Evolutionary conservation across 2,797 vertebrate genomes (phyloP).

Genomic region (Enoplosus armatus): DNA sequence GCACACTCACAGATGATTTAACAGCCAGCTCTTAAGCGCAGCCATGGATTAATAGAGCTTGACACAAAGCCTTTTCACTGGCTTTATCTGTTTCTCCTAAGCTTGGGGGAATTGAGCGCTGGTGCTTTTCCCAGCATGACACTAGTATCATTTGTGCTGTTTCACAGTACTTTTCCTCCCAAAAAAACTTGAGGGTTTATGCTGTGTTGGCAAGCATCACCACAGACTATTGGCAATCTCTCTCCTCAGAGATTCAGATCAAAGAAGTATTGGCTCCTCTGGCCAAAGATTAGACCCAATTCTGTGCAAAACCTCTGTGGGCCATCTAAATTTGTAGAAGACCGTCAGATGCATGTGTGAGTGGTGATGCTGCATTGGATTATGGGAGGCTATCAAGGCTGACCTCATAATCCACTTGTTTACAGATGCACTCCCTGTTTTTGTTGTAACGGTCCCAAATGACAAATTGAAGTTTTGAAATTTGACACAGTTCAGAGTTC

Average conservation of each 20-base stretch:
- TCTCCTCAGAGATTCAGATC: slow-evolving; percentile 57
- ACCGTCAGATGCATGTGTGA: slow-evolving; percentile 17
- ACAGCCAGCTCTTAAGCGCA: slow-evolving; percentile 75
- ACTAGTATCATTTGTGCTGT: slow-evolving; percentile 67
- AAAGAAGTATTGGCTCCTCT: slow-evolving; percentile 53
- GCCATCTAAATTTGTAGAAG: slow-evolving; percentile 43
- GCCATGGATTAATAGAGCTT: slow-evolving; percentile 80
- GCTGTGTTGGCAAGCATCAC: slow-evolving; percentile 41
- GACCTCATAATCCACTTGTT: slow-evolving; percentile 56
- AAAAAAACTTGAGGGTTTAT: slow-evolving; percentile 39
- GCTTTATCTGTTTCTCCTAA: slow-evolving; percentile 75
- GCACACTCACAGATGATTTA: slow-evolving; percentile 81
- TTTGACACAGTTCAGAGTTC: background rate
- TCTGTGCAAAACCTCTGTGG: slow-evolving; percentile 38
- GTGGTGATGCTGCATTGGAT: slow-evolving; percentile 33
- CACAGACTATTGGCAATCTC: slow-evolving; percentile 52
- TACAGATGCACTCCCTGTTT: slow-evolving; percentile 14
- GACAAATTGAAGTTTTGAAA: slow-evolving; percentile 7
- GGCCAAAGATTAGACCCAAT: slow-evolving; percentile 57
- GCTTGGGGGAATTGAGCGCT: slow-evolving; percentile 69
- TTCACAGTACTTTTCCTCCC: slow-evolving; percentile 37
- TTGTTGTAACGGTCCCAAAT: background rate
- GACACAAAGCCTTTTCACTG: slow-evolving; percentile 81
- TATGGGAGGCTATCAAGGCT: slow-evolving; percentile 45
- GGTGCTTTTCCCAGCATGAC: slow-evolving; percentile 68